Evolutionary conservation across 1,140 invertebrate genomes (phyloP).

Genomic region (Procambarus clarkii): DNA sequence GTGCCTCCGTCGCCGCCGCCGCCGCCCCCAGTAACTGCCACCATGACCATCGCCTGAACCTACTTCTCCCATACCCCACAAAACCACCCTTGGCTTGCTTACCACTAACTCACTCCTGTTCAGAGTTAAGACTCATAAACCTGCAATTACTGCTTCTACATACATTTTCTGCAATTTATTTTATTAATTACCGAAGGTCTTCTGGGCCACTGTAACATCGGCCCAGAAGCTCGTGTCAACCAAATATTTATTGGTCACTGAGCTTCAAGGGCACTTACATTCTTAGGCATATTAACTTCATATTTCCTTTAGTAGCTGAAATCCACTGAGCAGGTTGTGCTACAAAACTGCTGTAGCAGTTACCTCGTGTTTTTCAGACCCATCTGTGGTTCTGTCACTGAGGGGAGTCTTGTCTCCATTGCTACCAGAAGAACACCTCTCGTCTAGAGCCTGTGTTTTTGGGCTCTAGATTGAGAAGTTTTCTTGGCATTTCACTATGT

Average conservation of each 20-base stretch:
- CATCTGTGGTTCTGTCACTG: neutral
- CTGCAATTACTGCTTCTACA: neutral
- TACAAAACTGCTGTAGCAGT: neutral
- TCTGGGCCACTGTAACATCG: too few species aligned
- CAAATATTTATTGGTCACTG: too few species aligned
- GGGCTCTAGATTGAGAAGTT: slow-evolving; percentile 68
- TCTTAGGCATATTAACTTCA: too few species aligned
- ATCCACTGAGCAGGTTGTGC: slow-evolving; percentile 13
- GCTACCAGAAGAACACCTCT: slow-evolving; percentile 40
- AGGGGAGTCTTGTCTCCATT: neutral
- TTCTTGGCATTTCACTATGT: slow-evolving; percentile 47
- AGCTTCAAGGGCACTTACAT: too few species aligned
- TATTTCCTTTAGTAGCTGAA: neutral
- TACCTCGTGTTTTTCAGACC: neutral
- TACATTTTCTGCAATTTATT: neutral
- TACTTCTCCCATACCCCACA: slow-evolving; percentile 42
- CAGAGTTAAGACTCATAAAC: neutral
- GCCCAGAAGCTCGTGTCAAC: too few species aligned
- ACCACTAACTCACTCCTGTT: slow-evolving; percentile 13
- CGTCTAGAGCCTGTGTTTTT: slow-evolving; percentile 63
- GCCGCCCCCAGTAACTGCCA: slow-evolving; percentile 61
- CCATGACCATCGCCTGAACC: slow-evolving; percentile 56
- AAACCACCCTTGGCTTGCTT: slow-evolving; percentile 38
- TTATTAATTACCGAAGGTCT: too few species aligned
- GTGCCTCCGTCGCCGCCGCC: slow-evolving; percentile 63